Evolutionary conservation across 2,113 vertebrate genomes (phyloP), one percentile per base, ranked within the genome.

Genomic region (Dinomys branickii): DNA sequence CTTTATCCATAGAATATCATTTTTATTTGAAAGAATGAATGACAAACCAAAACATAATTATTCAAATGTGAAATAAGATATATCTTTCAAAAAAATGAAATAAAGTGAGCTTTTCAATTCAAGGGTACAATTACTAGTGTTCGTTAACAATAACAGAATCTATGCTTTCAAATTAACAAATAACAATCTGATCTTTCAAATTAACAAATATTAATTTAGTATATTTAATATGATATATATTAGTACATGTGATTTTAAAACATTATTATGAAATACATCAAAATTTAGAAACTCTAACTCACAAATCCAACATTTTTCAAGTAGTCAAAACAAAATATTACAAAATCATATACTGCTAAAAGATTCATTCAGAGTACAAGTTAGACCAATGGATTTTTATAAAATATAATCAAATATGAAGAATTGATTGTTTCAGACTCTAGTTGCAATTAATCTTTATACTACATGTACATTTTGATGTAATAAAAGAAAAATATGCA

Each of bases 291-390:
- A 77, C 10, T 77, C 20, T 73, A 90, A 41, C 7, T 47, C 33
- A 38, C 9, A 85, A 38, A 61, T 47, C 24, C 81, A 82, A 61
- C 30, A 82, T 69, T 85, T 96, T 89, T 17, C 47, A 92, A 94
- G 92, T 75, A 41, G 89, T 30, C 38, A 89, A 73, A 52, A 58
- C 0, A 75, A 52, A 30, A 82, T 81, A 61, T 89, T 56, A 75
- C 44, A 77, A 92, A 97, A 92, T 75, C 47, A 90, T 78, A 73
- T 16, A 47, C 5, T 92, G n/a, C 50, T 80, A 84, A 90, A 93
- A 73, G 19, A 84, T 63, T 58, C 20, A 85, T 78, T 95, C 47
- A 67, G 90, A 92, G 30, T 56, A 1, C n/a, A 89, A 65, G 52
- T 41, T 41, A 77, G 50, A 87, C 20, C 54, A 94, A 78, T 28